Conservation (phyloP, 2,888 invertebrate species). For the Cantharis rustica region DNA sequence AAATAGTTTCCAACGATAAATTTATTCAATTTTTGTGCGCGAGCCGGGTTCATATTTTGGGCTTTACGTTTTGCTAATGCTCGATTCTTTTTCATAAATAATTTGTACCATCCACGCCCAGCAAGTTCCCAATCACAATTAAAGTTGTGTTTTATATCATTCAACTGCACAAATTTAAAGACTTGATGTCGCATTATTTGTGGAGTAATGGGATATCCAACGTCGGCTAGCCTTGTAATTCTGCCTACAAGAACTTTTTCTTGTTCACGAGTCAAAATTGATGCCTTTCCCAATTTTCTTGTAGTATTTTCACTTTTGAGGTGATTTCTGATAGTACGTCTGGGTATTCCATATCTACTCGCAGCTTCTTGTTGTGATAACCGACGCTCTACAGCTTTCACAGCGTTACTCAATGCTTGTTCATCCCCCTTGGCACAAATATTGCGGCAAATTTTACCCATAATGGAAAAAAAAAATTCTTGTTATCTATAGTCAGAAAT, state of each 20-base stretch:
- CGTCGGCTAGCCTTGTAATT: slow-evolving; percentile 18
- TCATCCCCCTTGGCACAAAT: slow-evolving; percentile 7
- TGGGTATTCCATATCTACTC: slow-evolving; percentile 6
- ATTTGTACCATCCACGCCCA: slow-evolving; percentile 18
- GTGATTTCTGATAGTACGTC: slow-evolving; percentile 12
- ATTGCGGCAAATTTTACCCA: too few relatives aligned
- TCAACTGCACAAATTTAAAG: slow-evolving; percentile 4
- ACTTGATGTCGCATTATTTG: slow-evolving; percentile 9
- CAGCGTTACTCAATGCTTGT: background rate
- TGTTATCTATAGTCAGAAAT: too few relatives aligned
- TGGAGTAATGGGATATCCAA: slow-evolving; percentile 13
- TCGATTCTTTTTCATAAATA: slow-evolving; percentile 30
- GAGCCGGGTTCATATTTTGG: slow-evolving; percentile 34
- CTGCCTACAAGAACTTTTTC: slow-evolving; percentile 23
- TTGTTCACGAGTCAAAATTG: slow-evolving; percentile 14
- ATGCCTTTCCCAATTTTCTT: slow-evolving; percentile 5
- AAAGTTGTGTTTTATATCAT: slow-evolving; percentile 6
- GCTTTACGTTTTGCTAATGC: slow-evolving; percentile 31
- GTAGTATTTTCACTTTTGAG: background rate
- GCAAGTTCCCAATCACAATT: background rate
- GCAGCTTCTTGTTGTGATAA: slow-evolving; percentile 9
- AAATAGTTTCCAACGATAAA: slow-evolving; percentile 24
- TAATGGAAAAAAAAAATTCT: too few relatives aligned
- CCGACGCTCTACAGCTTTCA: slow-evolving; percentile 5
- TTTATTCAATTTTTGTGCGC: slow-evolving; percentile 37